phyloP scores from a whole-genome alignment of 2,888 invertebrate genomes.

The Sarcophaga variegata region DNA sequence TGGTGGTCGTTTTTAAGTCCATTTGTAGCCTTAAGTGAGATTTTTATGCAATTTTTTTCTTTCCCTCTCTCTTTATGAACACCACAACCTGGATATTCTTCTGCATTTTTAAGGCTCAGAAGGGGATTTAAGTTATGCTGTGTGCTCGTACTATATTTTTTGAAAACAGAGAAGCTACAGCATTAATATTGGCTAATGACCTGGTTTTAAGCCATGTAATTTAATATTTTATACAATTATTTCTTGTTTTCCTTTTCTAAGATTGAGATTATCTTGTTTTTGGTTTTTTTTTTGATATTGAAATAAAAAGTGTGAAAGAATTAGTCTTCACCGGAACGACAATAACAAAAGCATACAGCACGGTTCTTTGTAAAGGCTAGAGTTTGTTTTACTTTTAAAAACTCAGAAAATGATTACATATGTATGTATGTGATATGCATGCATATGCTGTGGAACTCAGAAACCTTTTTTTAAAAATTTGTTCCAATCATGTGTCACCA shows the following conservation, averaged over 20 bases:
- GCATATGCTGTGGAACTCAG: too few relatives aligned
- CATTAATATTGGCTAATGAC: constrained; percentile 31
- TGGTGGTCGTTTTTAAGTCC: not conserved
- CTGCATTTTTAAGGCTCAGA: not conserved
- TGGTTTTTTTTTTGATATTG: not conserved
- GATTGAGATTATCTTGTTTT: not conserved
- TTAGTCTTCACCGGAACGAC: not conserved
- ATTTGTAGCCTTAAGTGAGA: constrained; percentile 28
- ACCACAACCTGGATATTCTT: not conserved
- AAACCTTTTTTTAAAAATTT: too few relatives aligned
- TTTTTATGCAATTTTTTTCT: constrained; percentile 31
- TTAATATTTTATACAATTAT: constrained; percentile 35
- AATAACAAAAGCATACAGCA: not conserved
- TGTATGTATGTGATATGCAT: too few relatives aligned
- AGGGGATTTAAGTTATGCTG: not conserved
- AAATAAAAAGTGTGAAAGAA: not conserved
- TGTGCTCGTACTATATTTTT: not conserved
- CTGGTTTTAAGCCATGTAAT: constrained; percentile 43
- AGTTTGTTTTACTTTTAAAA: too few relatives aligned
- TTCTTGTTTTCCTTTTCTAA: not conserved
- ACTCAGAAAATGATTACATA: too few relatives aligned
- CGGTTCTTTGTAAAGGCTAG: too few relatives aligned
- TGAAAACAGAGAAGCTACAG: not conserved
- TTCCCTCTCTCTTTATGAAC: not conserved
- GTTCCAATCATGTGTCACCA: too few relatives aligned